Conservation (phyloP, 2,113 vertebrate genomes). For the Tragelaphus scriptus region DNA sequence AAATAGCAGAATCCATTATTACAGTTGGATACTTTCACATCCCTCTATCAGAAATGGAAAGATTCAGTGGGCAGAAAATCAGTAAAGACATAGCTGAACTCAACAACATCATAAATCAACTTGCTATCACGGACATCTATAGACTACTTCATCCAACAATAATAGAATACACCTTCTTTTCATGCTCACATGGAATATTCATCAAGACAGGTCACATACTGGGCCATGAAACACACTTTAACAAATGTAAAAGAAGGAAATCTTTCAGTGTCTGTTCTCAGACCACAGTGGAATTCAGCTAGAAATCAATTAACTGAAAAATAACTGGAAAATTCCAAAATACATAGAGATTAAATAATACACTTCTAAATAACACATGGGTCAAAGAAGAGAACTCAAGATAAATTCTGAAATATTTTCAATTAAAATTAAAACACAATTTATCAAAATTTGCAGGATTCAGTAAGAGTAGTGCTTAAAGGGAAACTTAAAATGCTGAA, state of each 20-base stretch:
- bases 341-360: not conserved
- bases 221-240: not conserved
- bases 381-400: not conserved
- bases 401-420: not conserved
- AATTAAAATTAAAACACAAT: not conserved
- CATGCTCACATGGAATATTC: not conserved
- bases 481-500: not conserved
- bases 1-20: not conserved
- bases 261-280: not conserved
- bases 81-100: not conserved
- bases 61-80: not conserved
- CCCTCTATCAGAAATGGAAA: not conserved
- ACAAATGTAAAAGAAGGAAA: not conserved
- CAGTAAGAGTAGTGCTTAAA: not conserved
- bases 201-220: not conserved
- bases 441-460: not conserved
- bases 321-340: not conserved
- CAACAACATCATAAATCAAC: not conserved
- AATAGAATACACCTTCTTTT: not conserved
- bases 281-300: not conserved
- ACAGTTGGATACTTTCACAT: not conserved
- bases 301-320: not conserved
- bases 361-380: not conserved
- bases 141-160: not conserved
- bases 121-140: not conserved